phyloP scores from a whole-genome alignment of 2,888 invertebrate species.

The Andrena minutula region DNA sequence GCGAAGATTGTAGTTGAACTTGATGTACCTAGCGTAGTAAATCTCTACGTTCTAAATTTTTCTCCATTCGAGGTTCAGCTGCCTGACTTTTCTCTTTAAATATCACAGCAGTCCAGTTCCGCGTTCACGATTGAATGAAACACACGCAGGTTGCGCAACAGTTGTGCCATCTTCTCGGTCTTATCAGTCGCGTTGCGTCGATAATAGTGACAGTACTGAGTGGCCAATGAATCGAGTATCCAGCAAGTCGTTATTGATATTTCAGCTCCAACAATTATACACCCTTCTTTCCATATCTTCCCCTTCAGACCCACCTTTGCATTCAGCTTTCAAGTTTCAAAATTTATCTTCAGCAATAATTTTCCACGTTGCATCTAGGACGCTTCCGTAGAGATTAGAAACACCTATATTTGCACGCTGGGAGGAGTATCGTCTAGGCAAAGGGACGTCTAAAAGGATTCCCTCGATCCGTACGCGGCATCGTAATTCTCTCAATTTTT shows the following conservation, averaged over 20 bases:
- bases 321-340: no score
- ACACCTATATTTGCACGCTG: not conserved
- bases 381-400: not conserved
- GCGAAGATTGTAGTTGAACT: no score
- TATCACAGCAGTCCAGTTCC: not conserved
- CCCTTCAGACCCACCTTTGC: not conserved
- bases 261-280: not conserved
- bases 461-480: not conserved
- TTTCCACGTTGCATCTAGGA: not conserved
- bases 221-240: not conserved
- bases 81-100: not conserved
- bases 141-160: constrained; percentile 21
- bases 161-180: constrained; percentile 7
- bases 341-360: no score
- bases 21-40: no score
- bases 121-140: constrained; percentile 26
- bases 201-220: not conserved
- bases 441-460: not conserved
- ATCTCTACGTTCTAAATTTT: no score
- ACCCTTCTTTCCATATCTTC: not conserved
- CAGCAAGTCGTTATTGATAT: not conserved
- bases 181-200: constrained; percentile 1
- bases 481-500: constrained; percentile 45
- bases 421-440: not conserved
- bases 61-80: no score